Base-by-base conservation (phyloP, 35 echinoderm and acorn worm genomes). In the Holothuria glaberrima region DNA sequence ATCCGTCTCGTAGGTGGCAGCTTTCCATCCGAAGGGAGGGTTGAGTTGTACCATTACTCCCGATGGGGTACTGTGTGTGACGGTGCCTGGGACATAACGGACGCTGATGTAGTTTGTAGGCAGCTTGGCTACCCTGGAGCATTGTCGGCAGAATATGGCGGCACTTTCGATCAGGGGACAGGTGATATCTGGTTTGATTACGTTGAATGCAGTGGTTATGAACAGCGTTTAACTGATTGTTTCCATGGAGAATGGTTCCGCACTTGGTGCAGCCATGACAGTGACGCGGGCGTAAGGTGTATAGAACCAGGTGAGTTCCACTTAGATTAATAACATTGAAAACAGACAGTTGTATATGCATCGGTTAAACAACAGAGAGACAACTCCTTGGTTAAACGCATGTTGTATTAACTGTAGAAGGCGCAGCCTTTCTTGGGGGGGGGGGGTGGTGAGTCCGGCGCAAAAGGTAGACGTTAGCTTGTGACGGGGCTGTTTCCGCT, bases 251-350 rank as follows among this genome's bases (percentile, higher is more conserved):
- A 58, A 6, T 33, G 32, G 48, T 34, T 78, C 30, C 35, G 26
- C 34, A 30, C 66, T 30, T 14, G 13, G 50, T 92, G 91, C 64
- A 48, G 28, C 21, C 91, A 92, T 57, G 4, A 21, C 80, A 82
- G 79, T 56, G 91, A 92, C 59, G 85, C 85, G 4, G 91, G 91
- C 30, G 91, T 92, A 19, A 30, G 45, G 4, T 92, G 91, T 71
- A 54, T 24, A 1, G 30, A 27, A 69, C 66, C 66, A 27, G 66
- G 66, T 69, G 66, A 69, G 66, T 69, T 33, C 31, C 6, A 31
- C 25, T 54, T n/a, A n/a, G n/a, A n/a, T n/a, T n/a, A n/a, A n/a
- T n/a, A n/a, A n/a, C n/a, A n/a, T n/a, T n/a, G n/a, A n/a, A n/a
- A n/a, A n/a, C n/a, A n/a, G n/a, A n/a, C n/a, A n/a, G n/a, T n/a